phyloP scores from a whole-genome alignment of 2,113 vertebrate genomes.

The Phaetusa simplex region DNA sequence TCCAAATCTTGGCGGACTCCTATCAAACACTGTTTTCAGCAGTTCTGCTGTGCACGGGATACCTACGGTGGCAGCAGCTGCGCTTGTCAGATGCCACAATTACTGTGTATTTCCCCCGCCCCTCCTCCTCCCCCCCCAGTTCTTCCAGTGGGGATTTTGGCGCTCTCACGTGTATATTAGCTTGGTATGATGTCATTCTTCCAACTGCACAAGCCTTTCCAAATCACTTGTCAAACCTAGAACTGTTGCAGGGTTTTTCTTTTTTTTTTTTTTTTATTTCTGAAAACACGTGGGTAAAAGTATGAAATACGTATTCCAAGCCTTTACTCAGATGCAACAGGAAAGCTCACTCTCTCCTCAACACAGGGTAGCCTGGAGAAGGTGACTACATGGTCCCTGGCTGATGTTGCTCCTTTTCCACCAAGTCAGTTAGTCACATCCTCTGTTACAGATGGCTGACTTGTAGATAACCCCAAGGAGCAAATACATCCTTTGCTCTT shows the following conservation, averaged over 20 bases:
- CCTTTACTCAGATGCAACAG: background rate
- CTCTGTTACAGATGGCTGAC: background rate
- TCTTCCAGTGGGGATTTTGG: conserved; percentile 1
- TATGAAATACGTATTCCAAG: background rate
- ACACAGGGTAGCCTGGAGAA: background rate
- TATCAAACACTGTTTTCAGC: background rate
- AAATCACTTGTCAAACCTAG: background rate
- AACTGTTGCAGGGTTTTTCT: background rate
- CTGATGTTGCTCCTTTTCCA: background rate
- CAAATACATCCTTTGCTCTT: background rate
- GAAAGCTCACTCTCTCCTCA: background rate
- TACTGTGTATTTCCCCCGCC: background rate
- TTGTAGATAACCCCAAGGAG: background rate
- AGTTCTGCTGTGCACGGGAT: background rate
- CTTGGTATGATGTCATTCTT: background rate
- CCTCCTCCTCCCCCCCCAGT: background rate
- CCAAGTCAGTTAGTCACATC: conserved; percentile 3
- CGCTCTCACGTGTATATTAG: background rate
- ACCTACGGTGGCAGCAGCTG: background rate
- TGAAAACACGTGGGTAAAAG: background rate
- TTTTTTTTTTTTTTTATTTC: background rate
- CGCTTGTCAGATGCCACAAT: background rate
- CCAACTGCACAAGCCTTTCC: background rate
- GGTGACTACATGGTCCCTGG: background rate
- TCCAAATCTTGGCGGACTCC: background rate